A percentile compares a stretch with the other conserved stretches of the same genome.
Evolutionary conservation across 2,888 invertebrate species (phyloP).

Genomic region (Zhuqinia jingwanae): DNA sequence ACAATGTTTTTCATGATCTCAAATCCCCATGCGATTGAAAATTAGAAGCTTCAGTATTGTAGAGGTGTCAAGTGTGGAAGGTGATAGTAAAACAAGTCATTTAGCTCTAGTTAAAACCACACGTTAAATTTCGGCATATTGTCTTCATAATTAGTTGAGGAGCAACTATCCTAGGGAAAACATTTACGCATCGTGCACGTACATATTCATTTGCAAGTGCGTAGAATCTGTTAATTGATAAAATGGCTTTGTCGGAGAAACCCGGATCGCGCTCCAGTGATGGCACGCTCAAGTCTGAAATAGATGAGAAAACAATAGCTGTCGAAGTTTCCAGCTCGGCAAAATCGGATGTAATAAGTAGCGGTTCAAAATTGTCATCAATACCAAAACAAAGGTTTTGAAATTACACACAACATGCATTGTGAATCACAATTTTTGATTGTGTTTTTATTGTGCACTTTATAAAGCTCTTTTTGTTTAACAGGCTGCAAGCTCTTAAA

Average conservation of each 20-base stretch:
- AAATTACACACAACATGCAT: neutral
- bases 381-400: constrained; percentile 74
- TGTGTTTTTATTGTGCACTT: neutral
- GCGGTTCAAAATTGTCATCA: constrained; percentile 56
- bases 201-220: too few relatives aligned
- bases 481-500: constrained; percentile 93
- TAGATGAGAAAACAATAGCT: constrained; percentile 55
- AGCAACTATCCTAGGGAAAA: too few relatives aligned
- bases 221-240: neutral
- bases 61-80: too few relatives aligned
- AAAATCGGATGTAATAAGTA: constrained; percentile 39
- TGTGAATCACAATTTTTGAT: neutral
- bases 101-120: too few relatives aligned
- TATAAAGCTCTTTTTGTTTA: too few relatives aligned
- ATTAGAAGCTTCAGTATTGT: neutral
- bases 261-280: constrained; percentile 64
- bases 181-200: too few relatives aligned
- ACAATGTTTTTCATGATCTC: neutral
- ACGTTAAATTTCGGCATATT: too few relatives aligned
- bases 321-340: constrained; percentile 21
- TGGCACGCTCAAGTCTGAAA: constrained; percentile 58
- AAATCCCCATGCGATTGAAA: neutral
- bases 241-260: constrained; percentile 67
- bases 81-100: too few relatives aligned
- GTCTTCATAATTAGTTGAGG: too few relatives aligned